Percentiles rank a stretch among this genome's conserved stretches.
Conservation (phyloP, 1,140 invertebrate genomes). For the Aphelenchoides besseyi region DNA sequence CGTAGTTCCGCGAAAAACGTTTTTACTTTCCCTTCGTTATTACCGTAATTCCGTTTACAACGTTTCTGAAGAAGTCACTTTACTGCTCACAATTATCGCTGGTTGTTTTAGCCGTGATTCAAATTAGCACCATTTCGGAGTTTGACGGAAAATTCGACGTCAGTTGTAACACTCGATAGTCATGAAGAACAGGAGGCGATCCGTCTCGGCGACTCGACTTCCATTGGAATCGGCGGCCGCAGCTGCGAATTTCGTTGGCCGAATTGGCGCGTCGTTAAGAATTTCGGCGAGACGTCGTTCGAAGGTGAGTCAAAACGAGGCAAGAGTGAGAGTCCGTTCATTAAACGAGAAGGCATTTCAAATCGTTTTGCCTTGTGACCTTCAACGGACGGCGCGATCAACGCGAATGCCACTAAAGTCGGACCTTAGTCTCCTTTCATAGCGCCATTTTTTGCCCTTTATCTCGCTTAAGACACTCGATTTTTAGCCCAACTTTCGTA, state of each 20-base stretch:
- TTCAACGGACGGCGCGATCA: neutral
- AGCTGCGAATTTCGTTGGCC: slow-evolving; percentile 52
- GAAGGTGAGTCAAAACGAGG: slow-evolving; percentile 2
- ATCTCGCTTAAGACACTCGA: neutral
- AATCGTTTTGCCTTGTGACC: neutral
- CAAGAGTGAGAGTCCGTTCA: neutral
- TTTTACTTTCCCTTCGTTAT: too few species aligned
- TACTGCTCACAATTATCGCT: too few species aligned
- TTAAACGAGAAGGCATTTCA: neutral
- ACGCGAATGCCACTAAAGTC: neutral
- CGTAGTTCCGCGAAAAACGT: too few species aligned
- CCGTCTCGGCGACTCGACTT: slow-evolving; percentile 45
- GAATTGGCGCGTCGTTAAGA: slow-evolving; percentile 51
- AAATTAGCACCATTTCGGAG: too few species aligned
- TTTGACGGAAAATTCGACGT: too few species aligned
- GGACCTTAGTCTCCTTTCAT: neutral
- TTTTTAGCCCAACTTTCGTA: slow-evolving; percentile 3
- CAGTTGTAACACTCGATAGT: neutral
- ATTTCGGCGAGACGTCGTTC: slow-evolving; percentile 27
- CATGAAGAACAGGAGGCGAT: slow-evolving; percentile 40
- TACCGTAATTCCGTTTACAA: too few species aligned
- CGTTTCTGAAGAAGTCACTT: too few species aligned
- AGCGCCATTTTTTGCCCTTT: neutral
- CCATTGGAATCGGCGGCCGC: slow-evolving; percentile 47
- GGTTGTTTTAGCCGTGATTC: too few species aligned